Evolutionary conservation across 2,888 invertebrate species (phyloP), one percentile per base, ranked within the genome.

Genomic region (Tryphoninae sp.): DNA sequence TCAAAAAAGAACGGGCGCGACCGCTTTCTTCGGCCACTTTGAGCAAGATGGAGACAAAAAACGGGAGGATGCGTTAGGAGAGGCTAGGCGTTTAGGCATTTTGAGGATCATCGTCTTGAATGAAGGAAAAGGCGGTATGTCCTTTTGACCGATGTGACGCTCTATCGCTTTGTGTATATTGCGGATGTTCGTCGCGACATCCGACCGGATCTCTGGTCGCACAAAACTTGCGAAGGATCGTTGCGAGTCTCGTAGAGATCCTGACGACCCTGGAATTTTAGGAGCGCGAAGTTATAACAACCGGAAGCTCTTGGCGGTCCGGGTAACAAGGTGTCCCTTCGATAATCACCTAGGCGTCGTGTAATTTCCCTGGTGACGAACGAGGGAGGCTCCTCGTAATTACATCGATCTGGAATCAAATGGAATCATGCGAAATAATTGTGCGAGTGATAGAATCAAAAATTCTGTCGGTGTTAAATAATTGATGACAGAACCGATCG

Each of bases 261-360:
- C 51, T 74, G 79, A 71, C 62, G 80, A 67, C 80, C 83, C 77
- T 64, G 69, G 68, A 79, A 83, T 82, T 83, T 76, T 33, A 13
- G 69, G 82, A 82, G 84, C 72, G 80, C 78, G 65, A 84, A 71
- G 75, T 77, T 83, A 33, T 33, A 84, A 84, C 83, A 62, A 51
- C 49, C 26, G 51, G 73, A 74, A 78, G 77, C 64, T 61, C 68
- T 72, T 81, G 42, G 16, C 33, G 9, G 49, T 11, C 19, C 4
- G 33, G 26, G 59, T 45, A 45, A 67, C 58, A 65, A 49, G 42
- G 69, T 51, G 22, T 59, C 19, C 67, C 49, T 65, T 64, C 9
- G 40, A 64, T 58, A 69, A 68, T 26, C n/a, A 33, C 9, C 33
- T 7, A 49, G 71, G 51, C 13, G 42, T 59, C 58, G 69, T 59